Evolutionary conservation across 2,113 vertebrate genomes (phyloP), one percentile per base, ranked within the genome.

Genomic region (Cyanistes caeruleus): DNA sequence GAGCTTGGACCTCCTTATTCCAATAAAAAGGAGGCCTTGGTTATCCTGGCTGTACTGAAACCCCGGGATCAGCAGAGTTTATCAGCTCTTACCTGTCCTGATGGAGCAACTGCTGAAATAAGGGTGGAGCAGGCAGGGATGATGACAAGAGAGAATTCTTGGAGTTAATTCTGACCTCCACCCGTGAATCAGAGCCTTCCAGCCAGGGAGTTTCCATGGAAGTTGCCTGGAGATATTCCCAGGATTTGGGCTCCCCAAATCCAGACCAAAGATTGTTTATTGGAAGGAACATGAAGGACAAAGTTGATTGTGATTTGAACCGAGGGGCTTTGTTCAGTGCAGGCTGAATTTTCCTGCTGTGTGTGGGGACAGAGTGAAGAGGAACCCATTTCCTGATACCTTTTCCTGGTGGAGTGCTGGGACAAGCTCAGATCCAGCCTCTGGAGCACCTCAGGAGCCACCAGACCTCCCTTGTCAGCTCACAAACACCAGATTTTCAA

Each of bases 111-210:
- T 43, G 12, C 90, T 80, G 92, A 56, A 90, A 64, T 15, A 4
- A 55, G 95, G 95, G 94, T 89, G 94, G 95, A 59, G 95, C 67
- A 85, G 67, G 41, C 84, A 77, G n/a, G 7, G 9, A 13, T 7
- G 83, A 62, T 88, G 72, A 69, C 65, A 87, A 74, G 12, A 6
- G 56, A 27, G 35, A 87, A 70, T 44, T 84, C 49, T 56, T 1
- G 0, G 76, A 63, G 31, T 41, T 90, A 35, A 81, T 92, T 93
- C 72, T 59, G 62, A 33, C 86, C 51, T 90, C 63, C 48, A 39
- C 64, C 44, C 1, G 5, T 96, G 91, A 95, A 81, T 96, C 94
- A 96, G 7, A 70, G 64, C 93, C 76, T 53, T 39, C 21, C 52
- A 86, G 78, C 59, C 28, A 22, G 85, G 87, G 93, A 93, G 95